These are phyloP conservation scores for Charaxes varanes DNA, from an alignment of 1,140 invertebrate species.

Conservation along the genomic window DNA sequence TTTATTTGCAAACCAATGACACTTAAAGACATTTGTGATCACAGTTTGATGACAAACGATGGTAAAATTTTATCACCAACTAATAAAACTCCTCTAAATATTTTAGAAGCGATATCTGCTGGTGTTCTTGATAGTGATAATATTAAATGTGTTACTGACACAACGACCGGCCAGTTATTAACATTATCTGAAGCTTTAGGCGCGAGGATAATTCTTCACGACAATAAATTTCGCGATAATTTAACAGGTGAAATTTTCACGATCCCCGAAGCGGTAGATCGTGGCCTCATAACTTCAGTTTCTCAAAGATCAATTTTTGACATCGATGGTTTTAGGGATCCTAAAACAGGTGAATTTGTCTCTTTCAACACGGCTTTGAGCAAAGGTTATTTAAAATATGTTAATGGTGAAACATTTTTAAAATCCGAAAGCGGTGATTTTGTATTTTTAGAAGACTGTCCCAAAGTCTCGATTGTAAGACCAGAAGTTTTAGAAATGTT, in stretches of 20 bases:
- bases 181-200: conserved; percentile 89
- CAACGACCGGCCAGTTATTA: conserved; percentile 84
- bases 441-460: conserved; percentile 81
- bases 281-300: conserved; percentile 91
- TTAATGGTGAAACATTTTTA: conserved; percentile 81
- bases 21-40: conserved; percentile 89
- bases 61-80: conserved; percentile 87
- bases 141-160: conserved; percentile 88
- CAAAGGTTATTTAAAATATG: conserved; percentile 85
- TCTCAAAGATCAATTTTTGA: conserved; percentile 92
- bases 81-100: conserved; percentile 82
- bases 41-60: conserved; percentile 85
- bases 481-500: conserved; percentile 90
- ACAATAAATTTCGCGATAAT: conserved; percentile 83
- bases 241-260: conserved; percentile 81
- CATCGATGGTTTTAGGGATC: conserved; percentile 92
- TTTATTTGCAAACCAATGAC: conserved; percentile 92
- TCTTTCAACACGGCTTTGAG: conserved; percentile 90
- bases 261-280: conserved; percentile 88
- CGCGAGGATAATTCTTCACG: conserved; percentile 83
- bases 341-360: conserved; percentile 86
- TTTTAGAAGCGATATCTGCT: conserved; percentile 87
- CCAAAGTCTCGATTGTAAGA: conserved; percentile 79
- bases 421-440: conserved; percentile 85
- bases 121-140: conserved; percentile 91